Conservation (phyloP, 2,113 vertebrate genomes). For the Macaca fascicularis region DNA sequence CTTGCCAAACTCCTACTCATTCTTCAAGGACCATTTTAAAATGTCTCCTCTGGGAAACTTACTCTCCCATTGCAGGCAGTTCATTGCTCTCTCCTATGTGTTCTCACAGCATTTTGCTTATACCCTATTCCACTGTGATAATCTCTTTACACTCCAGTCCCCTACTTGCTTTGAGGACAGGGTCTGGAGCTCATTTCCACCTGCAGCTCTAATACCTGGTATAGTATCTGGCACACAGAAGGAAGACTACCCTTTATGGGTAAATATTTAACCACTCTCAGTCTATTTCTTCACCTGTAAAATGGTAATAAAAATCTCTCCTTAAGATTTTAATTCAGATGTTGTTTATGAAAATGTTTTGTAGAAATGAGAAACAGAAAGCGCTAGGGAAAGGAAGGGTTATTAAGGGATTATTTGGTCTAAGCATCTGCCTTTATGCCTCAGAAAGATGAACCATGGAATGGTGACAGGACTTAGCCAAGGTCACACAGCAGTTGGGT, state of each 20-base stretch:
- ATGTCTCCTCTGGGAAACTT: background rate
- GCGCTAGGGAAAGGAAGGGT: background rate
- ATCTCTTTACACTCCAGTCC: background rate
- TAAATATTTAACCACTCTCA: background rate
- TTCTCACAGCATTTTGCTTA: background rate
- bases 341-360: background rate
- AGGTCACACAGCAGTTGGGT: background rate
- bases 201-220: background rate
- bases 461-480: background rate
- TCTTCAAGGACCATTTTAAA: background rate
- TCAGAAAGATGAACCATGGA: background rate
- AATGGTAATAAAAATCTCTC: background rate
- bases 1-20: background rate
- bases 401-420: background rate
- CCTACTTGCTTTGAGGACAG: background rate
- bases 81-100: background rate
- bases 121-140: fast-evolving
- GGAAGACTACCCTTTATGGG: background rate
- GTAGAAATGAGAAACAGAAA: slow-evolving; percentile 2
- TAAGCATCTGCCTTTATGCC: background rate
- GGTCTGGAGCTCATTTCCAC: background rate
- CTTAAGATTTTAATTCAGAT: background rate
- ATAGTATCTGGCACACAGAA: background rate
- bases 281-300: background rate
- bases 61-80: background rate